phyloP scores from a whole-genome alignment of 2,888 invertebrate genomes.

The Meteorus cinctellus region DNA sequence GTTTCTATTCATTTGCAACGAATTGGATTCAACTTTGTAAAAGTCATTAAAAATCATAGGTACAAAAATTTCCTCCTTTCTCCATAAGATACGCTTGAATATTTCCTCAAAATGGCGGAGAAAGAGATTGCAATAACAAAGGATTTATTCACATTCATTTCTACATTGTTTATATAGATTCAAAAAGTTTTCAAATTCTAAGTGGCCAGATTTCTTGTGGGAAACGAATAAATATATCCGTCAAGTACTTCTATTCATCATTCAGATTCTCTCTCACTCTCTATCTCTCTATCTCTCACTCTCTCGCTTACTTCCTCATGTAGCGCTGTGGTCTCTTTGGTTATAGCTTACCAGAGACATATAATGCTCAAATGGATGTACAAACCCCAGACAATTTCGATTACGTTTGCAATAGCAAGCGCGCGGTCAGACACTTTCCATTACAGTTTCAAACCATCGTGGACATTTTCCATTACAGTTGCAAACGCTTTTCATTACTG shows the following conservation, averaged over 20 bases:
- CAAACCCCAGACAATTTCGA: conserved; percentile 42
- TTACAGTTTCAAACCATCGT: conserved; percentile 38
- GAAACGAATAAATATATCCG: not conserved
- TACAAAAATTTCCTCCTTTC: too few species aligned
- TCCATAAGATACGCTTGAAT: not conserved
- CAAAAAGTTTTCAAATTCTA: not conserved
- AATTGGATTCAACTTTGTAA: too few species aligned
- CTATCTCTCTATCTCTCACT: too few species aligned
- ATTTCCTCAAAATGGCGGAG: not conserved
- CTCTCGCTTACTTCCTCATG: not conserved
- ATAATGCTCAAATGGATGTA: not conserved
- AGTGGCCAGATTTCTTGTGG: not conserved
- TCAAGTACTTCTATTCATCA: not conserved
- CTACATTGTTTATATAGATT: not conserved
- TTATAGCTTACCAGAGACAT: not conserved
- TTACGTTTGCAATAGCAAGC: conserved; percentile 35
- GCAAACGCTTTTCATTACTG: conserved; percentile 45
- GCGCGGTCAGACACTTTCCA: conserved; percentile 43
- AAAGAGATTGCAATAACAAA: not conserved
- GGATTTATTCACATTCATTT: not conserved
- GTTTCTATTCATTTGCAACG: too few species aligned
- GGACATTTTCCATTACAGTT: conserved; percentile 47
- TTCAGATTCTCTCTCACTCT: not conserved
- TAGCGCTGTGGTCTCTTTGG: not conserved
- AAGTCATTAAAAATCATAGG: too few species aligned